Evolutionary conservation across 2,797 vertebrate species (phyloP), one percentile per base, ranked within the genome.

Genomic region (Helarctos malayanus): DNA sequence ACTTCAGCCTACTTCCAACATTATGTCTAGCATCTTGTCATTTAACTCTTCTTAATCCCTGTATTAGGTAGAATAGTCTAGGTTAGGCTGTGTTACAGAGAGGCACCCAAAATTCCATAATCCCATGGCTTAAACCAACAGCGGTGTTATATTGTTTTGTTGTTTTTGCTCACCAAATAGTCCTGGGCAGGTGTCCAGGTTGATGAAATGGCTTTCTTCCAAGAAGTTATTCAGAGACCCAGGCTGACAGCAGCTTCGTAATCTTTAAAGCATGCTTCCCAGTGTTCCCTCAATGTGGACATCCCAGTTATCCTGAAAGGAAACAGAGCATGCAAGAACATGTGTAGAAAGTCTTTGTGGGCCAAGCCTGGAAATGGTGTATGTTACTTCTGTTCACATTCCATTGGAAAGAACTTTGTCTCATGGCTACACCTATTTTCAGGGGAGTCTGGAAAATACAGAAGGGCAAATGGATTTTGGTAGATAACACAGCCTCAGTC

Each of bases 361-460:
- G 15, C 69, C 47, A 47, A 32, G 3, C 45, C 21, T 69, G 32
- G 41, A 91, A 71, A 73, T 63, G 19, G 35, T 35, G 27, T 32
- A 2, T 38, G 3, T 57, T 65, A 3, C 32, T 63, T 75, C 8
- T 52, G 23, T 35, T 97, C 27, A 35, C 49, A 82, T 52, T 63
- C 47, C 32, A 23, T 19, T 65, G 71, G 21, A 89, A 45, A 88
- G 49, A 75, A 82, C 71, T 94, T 84, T 89, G 29, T 93, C 82
- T 54, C 1, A 0, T 29, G 3, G 15, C 54, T 13, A 71, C 68
- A 79, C 41, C 65, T 38, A 25, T 96, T 59, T 86, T 76, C 27
- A 69, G 12, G 29, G 47, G 35, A 56, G 32, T 86, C 68, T 89
- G 41, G 83, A 86, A 86, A 94, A 91, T 80, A 57, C 7, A 47